Conservation (phyloP, 2,797 vertebrate species). For the Chaunax sp. region DNA sequence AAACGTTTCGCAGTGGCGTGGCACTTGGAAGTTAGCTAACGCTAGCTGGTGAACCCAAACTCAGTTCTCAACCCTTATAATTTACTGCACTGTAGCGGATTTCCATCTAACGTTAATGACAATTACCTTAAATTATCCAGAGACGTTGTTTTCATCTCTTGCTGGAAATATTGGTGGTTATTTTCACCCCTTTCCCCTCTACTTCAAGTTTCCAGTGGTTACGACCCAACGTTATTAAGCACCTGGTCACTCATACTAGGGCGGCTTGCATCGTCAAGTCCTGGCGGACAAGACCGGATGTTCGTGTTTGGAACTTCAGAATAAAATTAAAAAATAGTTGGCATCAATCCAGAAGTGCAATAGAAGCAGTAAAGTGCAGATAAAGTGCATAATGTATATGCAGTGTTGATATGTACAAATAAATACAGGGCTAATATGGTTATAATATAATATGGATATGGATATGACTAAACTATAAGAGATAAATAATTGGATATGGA, state of each 20-base stretch:
- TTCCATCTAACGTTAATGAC: rapidly evolving
- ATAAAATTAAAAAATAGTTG: slow-evolving; percentile 24
- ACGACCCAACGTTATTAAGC: neutral
- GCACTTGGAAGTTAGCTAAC: slow-evolving; percentile 12
- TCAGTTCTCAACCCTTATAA: neutral
- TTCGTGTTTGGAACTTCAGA: slow-evolving; percentile 7
- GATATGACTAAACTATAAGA: too few species aligned
- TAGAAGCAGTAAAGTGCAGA: too few species aligned
- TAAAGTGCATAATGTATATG: too few species aligned
- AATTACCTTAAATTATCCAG: slow-evolving; percentile 28
- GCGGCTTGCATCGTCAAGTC: neutral
- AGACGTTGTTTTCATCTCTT: slow-evolving; percentile 5
- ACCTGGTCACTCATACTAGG: neutral
- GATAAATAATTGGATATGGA: too few species aligned
- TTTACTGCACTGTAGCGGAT: too few species aligned
- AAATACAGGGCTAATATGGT: too few species aligned
- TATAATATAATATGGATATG: too few species aligned
- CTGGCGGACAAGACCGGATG: neutral
- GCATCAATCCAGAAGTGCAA: too few species aligned
- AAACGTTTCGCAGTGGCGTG: neutral
- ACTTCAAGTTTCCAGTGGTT: neutral
- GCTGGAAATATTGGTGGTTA: neutral
- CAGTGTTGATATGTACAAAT: too few species aligned
- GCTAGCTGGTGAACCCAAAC: slow-evolving; percentile 18
- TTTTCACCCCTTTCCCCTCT: neutral